Base-by-base conservation (phyloP, 2,113 vertebrate genomes). In the Azemiops feae region DNA sequence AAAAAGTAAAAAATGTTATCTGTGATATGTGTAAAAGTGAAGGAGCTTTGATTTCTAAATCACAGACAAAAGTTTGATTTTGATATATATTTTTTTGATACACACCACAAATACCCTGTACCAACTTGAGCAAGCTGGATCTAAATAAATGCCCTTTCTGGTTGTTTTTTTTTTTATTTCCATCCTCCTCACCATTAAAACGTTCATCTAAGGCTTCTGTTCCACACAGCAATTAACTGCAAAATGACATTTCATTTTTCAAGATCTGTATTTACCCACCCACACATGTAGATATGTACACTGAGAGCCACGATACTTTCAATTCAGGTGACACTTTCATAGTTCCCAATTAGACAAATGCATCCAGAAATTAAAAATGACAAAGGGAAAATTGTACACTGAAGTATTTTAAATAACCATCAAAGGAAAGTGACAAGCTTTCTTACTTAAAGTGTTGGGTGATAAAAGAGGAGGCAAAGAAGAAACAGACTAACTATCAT, bases 401-500 rank as follows among this genome's bases (percentile, higher is more conserved):
- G 58, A 91, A 69, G 52, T 85, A 54, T 93, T 93, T 90, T 90
- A 87, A 90, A 90, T 64, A 93, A 90, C 85, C 92, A 90, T 93
- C 88, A 95, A 95, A 95, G 92, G 90, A 58, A 58, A 87, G 91
- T 3, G 7, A 43, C 4, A 16, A 92, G 69, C 3, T 53, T 91
- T 95, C 92, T 93, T 94, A 91, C 86, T 53, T 64, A 88, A 92
- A 55, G 30, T 64, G 0, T 58, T 22, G 87, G 22, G 74, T 22
- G 18, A 64, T 87, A 10, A 86, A 27, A 94, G 92, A 74, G 22
- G 4, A 45, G 94, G 92, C 93, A 94, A 45, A 95, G 95, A 95
- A 87, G 0, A 47, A 96, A 96, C 93, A 92, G 89, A 93, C 95
- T 96, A 96, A 96, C 92, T 86, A 91, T 95, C 0, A 95, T 93